Conservation (phyloP, 2,888 invertebrate genomes). For the Heteropelma amictum region DNA sequence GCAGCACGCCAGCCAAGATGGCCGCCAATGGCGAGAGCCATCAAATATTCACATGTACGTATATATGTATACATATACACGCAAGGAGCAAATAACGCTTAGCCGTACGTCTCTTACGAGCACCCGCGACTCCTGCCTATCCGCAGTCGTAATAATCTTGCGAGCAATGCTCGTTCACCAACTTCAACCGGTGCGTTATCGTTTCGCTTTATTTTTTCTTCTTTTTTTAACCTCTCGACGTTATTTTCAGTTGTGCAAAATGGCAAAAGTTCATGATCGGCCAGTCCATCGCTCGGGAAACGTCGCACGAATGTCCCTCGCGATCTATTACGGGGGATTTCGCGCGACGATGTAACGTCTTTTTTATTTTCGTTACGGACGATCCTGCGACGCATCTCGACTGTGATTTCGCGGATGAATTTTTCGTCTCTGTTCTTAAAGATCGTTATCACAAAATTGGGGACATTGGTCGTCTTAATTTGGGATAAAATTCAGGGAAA, state of each 20-base stretch:
- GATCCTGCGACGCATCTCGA: too few species aligned
- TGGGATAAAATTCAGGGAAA: too few species aligned
- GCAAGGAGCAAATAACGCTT: constrained; percentile 1
- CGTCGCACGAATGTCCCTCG: constrained; percentile 11
- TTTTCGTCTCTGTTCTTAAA: too few species aligned
- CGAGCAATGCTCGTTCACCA: constrained; percentile 37
- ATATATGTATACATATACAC: background rate
- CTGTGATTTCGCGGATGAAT: too few species aligned
- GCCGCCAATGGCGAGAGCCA: constrained; percentile 62
- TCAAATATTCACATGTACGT: constrained; percentile 67
- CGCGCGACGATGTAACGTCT: too few species aligned
- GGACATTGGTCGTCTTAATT: too few species aligned
- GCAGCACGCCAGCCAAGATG: constrained; percentile 68
- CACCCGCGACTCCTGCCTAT: background rate
- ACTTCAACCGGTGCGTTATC: constrained; percentile 21
- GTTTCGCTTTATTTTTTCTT: constrained; percentile 14
- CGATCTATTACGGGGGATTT: too few species aligned
- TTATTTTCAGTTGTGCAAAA: constrained; percentile 37
- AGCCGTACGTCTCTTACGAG: background rate
- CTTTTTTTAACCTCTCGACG: background rate
- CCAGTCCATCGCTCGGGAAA: background rate
- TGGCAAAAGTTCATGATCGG: constrained; percentile 28
- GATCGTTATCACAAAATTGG: too few species aligned
- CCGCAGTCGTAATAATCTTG: constrained; percentile 27
- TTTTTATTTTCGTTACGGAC: too few species aligned